Base-by-base conservation (phyloP, 2,888 invertebrate species). In the Tanypteryx hageni region DNA sequence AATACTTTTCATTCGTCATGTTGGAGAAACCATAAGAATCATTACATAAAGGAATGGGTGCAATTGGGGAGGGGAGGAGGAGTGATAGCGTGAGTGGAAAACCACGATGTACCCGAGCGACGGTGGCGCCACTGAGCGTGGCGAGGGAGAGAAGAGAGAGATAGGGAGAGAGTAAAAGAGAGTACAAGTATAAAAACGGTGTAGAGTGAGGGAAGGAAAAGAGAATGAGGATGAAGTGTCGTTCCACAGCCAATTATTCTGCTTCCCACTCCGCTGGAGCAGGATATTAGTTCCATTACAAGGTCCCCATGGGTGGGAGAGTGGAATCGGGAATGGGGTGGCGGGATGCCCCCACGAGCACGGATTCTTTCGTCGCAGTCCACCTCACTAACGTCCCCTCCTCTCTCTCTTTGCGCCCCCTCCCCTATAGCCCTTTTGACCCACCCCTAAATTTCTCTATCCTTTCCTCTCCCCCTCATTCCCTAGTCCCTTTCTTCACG, bases 251-350 rank as follows among this genome's bases (percentile, higher is more conserved):
- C 57, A 85, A 85, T 85, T 85, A 85, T 85, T 85, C 85, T 85
- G 85, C 58, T 85, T 85, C 85, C 85, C 85, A 57, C 85, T 85
- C 85, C 85, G 57, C n/a, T 85, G 85, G 85, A 85, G 85, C 85
- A 85, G 58, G 85, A 85, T 85, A 85, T 85, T 84, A 84, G 84
- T 84, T 56, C 84, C 84, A 84, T 84, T 85, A 83, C 83, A 83
- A 83, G 27, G 76, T 83, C 83, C 83, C 83, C 83, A 16, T 16
- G 56, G 44, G 56, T 83, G 76, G 56, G 83, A 13, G 56, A 82
- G 83, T 10, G 83, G 83, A 8, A 83, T 31, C 22, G 14, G 82
- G 31, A 9, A 7, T 64, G 64, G 18, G 64, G 64, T 11, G 64
- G 31, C 27, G 14, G 82, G 82, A 10, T 44, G 56, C 18, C 56